phyloP scores from a whole-genome alignment of 2,888 invertebrate genomes.

The Nezara viridula region DNA sequence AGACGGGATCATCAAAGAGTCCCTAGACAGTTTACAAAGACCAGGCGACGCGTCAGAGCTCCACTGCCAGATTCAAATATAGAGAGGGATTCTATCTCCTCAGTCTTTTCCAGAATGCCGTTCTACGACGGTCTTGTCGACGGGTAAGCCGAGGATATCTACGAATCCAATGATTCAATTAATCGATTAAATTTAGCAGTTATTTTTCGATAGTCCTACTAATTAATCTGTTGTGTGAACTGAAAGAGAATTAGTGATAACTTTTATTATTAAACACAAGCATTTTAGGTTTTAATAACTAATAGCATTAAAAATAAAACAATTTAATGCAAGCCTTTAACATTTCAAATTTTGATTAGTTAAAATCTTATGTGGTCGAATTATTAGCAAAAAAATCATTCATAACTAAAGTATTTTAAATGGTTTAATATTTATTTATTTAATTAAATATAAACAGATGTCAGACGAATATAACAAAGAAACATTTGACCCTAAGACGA shows the following conservation, averaged over 20 bases:
- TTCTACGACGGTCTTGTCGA: slow-evolving; percentile 7
- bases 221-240: not conserved
- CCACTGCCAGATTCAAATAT: slow-evolving; percentile 35
- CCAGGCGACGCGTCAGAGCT: not conserved
- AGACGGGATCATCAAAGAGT: not conserved
- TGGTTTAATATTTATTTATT: no score
- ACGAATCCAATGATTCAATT: not conserved
- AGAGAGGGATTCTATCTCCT: not conserved
- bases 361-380: not conserved
- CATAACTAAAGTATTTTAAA: no score
- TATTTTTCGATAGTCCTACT: not conserved
- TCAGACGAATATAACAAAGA: no score
- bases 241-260: not conserved
- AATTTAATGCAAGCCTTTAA: not conserved
- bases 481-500: no score
- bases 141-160: not conserved
- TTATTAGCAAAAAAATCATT: not conserved
- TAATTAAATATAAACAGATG: no score
- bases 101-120: slow-evolving; percentile 3
- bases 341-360: not conserved
- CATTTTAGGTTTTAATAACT: no score
- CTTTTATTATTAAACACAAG: no score
- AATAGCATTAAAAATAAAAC: no score
- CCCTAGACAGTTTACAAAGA: not conserved
- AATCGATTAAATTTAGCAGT: not conserved